These are phyloP conservation scores for Allophyes oxyacanthae DNA, from an alignment of 2,888 invertebrate species.

Conservation along the genomic window DNA sequence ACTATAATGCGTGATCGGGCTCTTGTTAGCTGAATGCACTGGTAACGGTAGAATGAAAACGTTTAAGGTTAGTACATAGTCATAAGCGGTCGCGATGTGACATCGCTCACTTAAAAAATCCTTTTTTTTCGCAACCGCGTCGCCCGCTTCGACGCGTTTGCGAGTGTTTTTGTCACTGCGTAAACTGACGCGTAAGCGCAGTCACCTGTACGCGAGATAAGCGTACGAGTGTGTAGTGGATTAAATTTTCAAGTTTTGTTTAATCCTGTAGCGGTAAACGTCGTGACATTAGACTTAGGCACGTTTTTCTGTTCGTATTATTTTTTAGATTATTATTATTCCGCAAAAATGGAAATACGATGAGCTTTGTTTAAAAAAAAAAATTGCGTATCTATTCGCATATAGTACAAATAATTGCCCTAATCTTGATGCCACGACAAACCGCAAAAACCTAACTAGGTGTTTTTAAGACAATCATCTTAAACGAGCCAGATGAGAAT, in stretches of 20 bases:
- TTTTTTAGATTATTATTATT: not conserved
- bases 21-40: slow-evolving; percentile 21
- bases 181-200: slow-evolving; percentile 22
- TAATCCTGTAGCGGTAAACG: not conserved
- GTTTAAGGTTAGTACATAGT: not conserved
- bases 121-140: not conserved
- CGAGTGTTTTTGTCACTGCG: slow-evolving; percentile 17
- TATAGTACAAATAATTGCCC: too few species aligned
- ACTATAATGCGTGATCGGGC: slow-evolving; percentile 28
- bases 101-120: too few species aligned
- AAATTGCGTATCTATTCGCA: too few species aligned
- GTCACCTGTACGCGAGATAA: slow-evolving; percentile 35
- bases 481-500: too few species aligned
- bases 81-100: not conserved
- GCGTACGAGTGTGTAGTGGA: slow-evolving; percentile 8
- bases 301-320: not conserved
- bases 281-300: not conserved
- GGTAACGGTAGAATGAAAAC: slow-evolving; percentile 14
- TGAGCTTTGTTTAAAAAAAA: too few species aligned
- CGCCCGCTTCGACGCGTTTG: too few species aligned
- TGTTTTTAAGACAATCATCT: too few species aligned
- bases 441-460: too few species aligned
- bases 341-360: too few species aligned
- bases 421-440: too few species aligned
- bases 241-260: slow-evolving; percentile 4